A percentile compares a stretch with the other conserved stretches of the same genome.
Conservation (phyloP, 1,140 invertebrate genomes). For the Mycetomoellerius zeteki region DNA sequence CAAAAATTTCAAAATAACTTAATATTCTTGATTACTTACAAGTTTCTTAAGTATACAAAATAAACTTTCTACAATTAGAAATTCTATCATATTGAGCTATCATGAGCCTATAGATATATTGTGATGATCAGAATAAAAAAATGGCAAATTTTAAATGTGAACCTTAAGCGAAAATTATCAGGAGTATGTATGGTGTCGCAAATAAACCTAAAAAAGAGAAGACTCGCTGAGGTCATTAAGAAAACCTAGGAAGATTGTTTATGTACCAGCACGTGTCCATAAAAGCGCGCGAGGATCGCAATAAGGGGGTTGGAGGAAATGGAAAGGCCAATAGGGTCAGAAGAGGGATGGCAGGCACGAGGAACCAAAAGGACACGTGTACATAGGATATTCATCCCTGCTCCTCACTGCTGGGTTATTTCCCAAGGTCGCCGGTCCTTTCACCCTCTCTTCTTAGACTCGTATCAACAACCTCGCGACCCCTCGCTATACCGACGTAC, state of each 20-base stretch:
- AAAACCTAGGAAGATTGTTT: conserved; percentile 74
- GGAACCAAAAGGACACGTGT: conserved; percentile 80
- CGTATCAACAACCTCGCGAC: conserved; percentile 85
- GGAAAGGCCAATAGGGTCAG: conserved; percentile 57
- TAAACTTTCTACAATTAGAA: neutral
- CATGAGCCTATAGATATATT: neutral
- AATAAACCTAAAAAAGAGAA: conserved; percentile 31
- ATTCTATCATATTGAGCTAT: neutral
- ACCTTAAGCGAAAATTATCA: neutral
- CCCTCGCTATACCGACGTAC: conserved; percentile 74
- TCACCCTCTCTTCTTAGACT: conserved; percentile 58
- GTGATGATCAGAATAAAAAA: neutral
- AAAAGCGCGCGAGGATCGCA: neutral
- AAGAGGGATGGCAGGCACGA: conserved; percentile 56
- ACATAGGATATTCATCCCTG: conserved; percentile 81
- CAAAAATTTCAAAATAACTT: neutral
- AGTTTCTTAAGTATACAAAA: neutral
- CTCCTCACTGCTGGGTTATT: conserved; percentile 54
- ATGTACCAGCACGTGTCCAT: conserved; percentile 73
- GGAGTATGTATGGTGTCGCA: conserved; percentile 31
- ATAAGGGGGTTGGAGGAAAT: conserved; percentile 20
- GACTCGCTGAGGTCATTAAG: conserved; percentile 42
- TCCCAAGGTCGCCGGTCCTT: conserved; percentile 83
- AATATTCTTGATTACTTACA: neutral
- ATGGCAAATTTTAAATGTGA: neutral